Base-by-base conservation (phyloP, 2,113 vertebrate genomes). In the Globicephala melas region DNA sequence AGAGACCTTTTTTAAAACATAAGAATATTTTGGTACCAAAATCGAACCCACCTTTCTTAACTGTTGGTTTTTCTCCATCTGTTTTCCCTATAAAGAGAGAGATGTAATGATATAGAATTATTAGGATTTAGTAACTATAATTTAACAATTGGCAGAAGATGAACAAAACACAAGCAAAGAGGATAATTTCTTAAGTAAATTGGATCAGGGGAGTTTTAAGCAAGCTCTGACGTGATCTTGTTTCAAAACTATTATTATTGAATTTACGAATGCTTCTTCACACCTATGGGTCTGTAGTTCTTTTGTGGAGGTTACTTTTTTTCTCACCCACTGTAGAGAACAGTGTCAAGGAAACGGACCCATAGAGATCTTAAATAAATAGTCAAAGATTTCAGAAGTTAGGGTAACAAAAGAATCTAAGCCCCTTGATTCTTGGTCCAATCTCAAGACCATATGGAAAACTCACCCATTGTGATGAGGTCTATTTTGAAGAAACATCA, bases 41-140 rank as follows among this genome's bases (percentile, higher is more conserved):
- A 80, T 82, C 26, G 76, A 88, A 15, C 96, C 95, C 92, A 98
- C 98, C 98, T 98, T 98, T 98, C 50, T 98, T 67, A 36, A 86
- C 60, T 8, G 84, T 92, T 36, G 98, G 85, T 62, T 94, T 58
- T 38, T 97, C 96, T 41, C 10, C 86, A 17, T 44, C 93, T 21
- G 15, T 38, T 80, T 96, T 91, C 44, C 92, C 98, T 98, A 98
- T 6, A 95, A 98, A 98, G 33, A 41, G 87, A 98, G 89, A 98
- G 81, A 96, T 2, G 86, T 23, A 97, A 94, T 26, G 44, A 94
- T 36, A 96, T 5, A 74, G 80, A 84, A 94, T 68, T 90, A 83
- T 89, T 97, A 95, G 83, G 44, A 95, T 83, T 94, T 95, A 95
- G 93, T 94, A 94, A 81, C 79, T 95, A 15, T 76, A 92, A 96